Base-by-base conservation (phyloP, 1,140 invertebrate species). In the Oryzaephilus surinamensis region DNA sequence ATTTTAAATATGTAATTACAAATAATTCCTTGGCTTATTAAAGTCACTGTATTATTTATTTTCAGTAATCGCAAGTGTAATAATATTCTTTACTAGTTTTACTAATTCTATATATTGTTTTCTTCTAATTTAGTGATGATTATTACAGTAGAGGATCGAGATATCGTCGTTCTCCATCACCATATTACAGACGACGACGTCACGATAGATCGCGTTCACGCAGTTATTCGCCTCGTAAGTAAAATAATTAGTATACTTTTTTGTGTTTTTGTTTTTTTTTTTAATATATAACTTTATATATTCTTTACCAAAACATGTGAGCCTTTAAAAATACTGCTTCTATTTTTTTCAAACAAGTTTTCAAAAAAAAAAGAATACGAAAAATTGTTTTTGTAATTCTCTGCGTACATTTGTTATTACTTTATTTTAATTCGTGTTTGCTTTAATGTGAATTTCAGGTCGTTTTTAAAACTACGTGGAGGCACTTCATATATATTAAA, bases 211-310 rank as follows among this genome's bases (percentile, higher is more conserved):
- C 81, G 13, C 70, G 84, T 50, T 86, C 84, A 48, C 75, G 84
- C 45, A 88, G 85, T 50, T 89, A 87, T 65, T 84, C 83, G 45
- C 86, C 86, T 62, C 82, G 86, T 88, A 76, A 79, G 76, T 81
- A 52, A 10, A 24, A 24, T 24, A 24, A 24, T 24, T 6, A n/a
- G 10, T 4, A 20, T 5, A 5, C 8, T 20, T 20, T 20, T 8
- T 8, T 24, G 23, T 24, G 23, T 24, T n/a, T n/a, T n/a, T n/a
- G n/a, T n/a, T n/a, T n/a, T n/a, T n/a, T n/a, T n/a, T n/a, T n/a
- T n/a, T n/a, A n/a, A n/a, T n/a, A n/a, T n/a, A n/a, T n/a, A n/a
- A n/a, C n/a, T n/a, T n/a, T n/a, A n/a, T n/a, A n/a, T n/a, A n/a
- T n/a, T n/a, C n/a, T 20, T 20, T 8, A 5, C 19, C 19, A 20